Conservation (phyloP, 2,888 invertebrate species). For the Geophilus truncorum region DNA sequence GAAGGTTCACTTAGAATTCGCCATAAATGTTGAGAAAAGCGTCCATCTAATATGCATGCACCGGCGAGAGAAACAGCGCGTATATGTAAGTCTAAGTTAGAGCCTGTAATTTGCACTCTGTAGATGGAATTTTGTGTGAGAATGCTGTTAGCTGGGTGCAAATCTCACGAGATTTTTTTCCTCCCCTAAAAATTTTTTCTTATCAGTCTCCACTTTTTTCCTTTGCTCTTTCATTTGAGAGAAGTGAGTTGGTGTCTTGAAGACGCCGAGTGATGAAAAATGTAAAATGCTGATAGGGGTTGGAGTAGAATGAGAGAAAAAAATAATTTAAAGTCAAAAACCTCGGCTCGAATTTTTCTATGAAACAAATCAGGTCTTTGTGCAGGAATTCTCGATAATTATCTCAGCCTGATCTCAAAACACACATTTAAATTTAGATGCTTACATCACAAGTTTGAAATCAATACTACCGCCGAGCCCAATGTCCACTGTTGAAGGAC, state of each 20-base stretch:
- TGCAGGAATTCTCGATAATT: background rate
- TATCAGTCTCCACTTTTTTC: background rate
- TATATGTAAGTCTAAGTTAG: conserved; percentile 24
- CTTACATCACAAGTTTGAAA: background rate
- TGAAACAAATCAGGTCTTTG: background rate
- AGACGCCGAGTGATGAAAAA: background rate
- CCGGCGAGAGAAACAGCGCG: conserved; percentile 17
- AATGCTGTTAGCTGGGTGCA: conserved; percentile 17
- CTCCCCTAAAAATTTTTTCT: background rate
- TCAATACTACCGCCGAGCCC: background rate
- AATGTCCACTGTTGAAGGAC: background rate
- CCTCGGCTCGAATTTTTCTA: background rate
- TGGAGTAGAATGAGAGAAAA: background rate
- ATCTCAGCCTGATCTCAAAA: background rate
- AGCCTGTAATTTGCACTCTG: conserved; percentile 24
- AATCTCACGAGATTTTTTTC: conserved; percentile 11
- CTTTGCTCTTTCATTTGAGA: background rate
- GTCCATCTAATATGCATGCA: conserved; percentile 27
- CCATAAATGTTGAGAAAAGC: conserved; percentile 15
- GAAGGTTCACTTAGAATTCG: conserved; percentile 27
- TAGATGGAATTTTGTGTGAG: conserved; percentile 10
- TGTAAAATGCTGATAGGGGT: conserved; percentile 1
- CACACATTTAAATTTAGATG: background rate
- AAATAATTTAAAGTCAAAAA: background rate
- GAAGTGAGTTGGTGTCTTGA: conserved; percentile 16